Evolutionary conservation across 2,888 invertebrate species (phyloP).

Genomic region (Bombylius major): DNA sequence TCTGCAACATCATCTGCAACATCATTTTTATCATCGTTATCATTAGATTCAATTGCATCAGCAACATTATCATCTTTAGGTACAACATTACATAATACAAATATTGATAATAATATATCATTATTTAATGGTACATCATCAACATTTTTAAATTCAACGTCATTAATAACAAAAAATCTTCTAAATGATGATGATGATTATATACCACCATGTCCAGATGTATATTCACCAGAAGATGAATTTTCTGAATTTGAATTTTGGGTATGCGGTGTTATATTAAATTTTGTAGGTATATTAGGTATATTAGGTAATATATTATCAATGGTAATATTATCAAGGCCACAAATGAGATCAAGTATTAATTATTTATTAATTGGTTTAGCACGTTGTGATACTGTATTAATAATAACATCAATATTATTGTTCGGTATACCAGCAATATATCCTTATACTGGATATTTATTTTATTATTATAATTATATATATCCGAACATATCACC

Average conservation of each 20-base stretch:
- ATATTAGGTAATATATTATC: slow-evolving; percentile 83
- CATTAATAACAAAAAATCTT: neutral
- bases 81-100: neutral
- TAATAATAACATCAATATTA: slow-evolving; percentile 73
- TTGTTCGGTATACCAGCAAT: slow-evolving; percentile 81
- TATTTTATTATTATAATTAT: slow-evolving; percentile 66
- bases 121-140: neutral
- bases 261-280: slow-evolving; percentile 69
- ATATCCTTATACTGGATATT: slow-evolving; percentile 64
- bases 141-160: neutral
- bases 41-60: neutral
- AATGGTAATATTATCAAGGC: slow-evolving; percentile 79
- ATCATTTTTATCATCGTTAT: neutral
- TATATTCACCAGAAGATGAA: slow-evolving; percentile 23
- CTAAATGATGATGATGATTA: neutral
- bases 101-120: neutral
- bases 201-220: slow-evolving; percentile 5
- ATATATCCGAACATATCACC: slow-evolving; percentile 71
- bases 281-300: slow-evolving; percentile 68
- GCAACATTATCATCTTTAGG: neutral
- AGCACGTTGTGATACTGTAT: slow-evolving; percentile 83
- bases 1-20: neutral
- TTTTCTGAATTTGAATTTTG: slow-evolving; percentile 59
- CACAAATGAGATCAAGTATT: slow-evolving; percentile 92
- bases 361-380: slow-evolving; percentile 88